Percentiles rank a stretch among this genome's conserved stretches.
Conservation (phyloP, 2,888 invertebrate species). For the Anoplius nigerrimus region DNA sequence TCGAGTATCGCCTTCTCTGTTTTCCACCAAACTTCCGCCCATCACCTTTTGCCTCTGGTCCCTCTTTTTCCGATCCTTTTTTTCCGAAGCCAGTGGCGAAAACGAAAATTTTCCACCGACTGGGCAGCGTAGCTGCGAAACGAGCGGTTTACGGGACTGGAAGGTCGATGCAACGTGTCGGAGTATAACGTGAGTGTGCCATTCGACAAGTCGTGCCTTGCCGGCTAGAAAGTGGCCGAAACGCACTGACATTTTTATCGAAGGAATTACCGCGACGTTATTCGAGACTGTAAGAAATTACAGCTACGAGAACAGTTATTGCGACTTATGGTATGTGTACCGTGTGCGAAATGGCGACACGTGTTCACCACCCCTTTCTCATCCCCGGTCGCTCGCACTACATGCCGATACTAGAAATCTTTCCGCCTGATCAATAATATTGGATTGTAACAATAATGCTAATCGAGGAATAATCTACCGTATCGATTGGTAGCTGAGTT, state of each 20-base stretch:
- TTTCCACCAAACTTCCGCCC: background rate
- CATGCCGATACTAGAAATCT: background rate
- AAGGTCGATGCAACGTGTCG: too few species aligned
- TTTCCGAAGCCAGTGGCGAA: background rate
- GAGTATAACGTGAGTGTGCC: too few species aligned
- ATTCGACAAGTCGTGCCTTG: too few species aligned
- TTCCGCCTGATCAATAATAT: constrained; percentile 28
- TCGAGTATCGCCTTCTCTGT: background rate
- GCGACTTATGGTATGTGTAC: constrained; percentile 56
- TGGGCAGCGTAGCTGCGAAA: too few species aligned
- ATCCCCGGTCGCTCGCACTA: background rate
- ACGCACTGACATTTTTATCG: constrained; percentile 44
- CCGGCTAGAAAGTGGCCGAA: background rate
- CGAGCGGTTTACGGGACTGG: too few species aligned
- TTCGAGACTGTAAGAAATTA: constrained; percentile 60
- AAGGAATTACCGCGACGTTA: constrained; percentile 60
- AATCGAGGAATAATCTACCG: constrained; percentile 68
- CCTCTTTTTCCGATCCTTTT: background rate
- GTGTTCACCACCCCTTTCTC: background rate
- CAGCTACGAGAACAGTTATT: constrained; percentile 68
- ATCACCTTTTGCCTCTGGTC: background rate
- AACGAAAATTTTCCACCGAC: background rate
- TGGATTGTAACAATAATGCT: constrained; percentile 59
- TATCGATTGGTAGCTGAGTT: constrained; percentile 61
- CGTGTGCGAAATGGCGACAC: background rate